A percentile compares a stretch with the other conserved stretches of the same genome.
Evolutionary conservation across 1,140 invertebrate species (phyloP).

Genomic region (Sitodiplosis mosellana): DNA sequence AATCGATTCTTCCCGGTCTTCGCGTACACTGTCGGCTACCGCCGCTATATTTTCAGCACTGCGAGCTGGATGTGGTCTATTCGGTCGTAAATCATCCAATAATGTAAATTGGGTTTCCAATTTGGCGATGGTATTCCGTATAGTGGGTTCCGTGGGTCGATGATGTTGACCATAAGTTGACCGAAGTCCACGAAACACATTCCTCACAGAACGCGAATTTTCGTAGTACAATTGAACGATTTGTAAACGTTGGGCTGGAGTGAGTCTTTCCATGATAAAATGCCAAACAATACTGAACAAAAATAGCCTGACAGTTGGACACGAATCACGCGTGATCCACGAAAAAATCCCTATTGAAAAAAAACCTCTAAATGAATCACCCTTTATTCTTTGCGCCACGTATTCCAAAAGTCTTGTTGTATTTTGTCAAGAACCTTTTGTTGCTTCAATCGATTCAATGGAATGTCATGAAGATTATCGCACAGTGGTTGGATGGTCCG

Average conservation of each 20-base stretch:
- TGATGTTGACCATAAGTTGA: not conserved
- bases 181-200: not conserved
- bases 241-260: not conserved
- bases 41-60: conserved; percentile 8
- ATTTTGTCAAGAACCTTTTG: too few relatives aligned
- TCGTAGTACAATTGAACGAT: not conserved
- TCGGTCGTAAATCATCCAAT: not conserved
- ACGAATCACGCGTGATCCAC: too few relatives aligned
- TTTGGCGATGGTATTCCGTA: not conserved
- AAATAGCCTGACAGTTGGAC: too few relatives aligned
- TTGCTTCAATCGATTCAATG: too few relatives aligned
- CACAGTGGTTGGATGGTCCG: too few relatives aligned
- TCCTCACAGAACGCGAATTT: not conserved
- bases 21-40: conserved; percentile 8
- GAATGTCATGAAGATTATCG: too few relatives aligned
- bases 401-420: too few relatives aligned
- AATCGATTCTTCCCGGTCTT: conserved; percentile 9
- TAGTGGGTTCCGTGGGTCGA: not conserved
- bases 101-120: not conserved
- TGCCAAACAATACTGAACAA: not conserved
- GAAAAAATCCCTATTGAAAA: too few relatives aligned
- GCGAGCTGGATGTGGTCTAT: conserved; percentile 2
- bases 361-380: too few relatives aligned
- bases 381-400: not conserved
- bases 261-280: not conserved